Conservation (phyloP, 64 coral and sea anemone genomes). For the Dendronephthya gigantea region DNA sequence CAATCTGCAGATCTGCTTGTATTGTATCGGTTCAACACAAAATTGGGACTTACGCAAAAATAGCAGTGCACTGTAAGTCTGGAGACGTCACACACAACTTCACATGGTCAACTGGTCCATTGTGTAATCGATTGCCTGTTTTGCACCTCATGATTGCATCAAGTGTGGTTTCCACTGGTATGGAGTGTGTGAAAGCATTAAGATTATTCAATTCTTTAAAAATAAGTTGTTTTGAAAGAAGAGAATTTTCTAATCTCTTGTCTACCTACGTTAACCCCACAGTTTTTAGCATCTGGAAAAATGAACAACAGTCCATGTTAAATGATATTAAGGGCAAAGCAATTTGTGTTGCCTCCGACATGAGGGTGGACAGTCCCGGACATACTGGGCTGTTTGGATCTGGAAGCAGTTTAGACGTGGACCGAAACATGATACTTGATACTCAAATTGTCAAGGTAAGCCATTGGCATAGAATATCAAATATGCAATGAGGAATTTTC, state of each 20-base stretch:
- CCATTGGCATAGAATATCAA: background rate
- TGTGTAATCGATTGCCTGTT: background rate
- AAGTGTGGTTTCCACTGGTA: background rate
- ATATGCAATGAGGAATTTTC: background rate
- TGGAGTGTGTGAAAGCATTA: background rate
- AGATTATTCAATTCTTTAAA: background rate
- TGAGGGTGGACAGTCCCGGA: conserved; percentile 18
- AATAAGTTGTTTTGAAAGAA: background rate
- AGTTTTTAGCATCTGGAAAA: conserved; percentile 9
- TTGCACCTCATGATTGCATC: background rate
- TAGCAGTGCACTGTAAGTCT: background rate
- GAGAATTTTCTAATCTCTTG: background rate
- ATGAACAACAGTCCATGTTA: background rate
- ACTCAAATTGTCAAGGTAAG: conserved; percentile 18
- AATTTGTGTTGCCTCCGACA: background rate
- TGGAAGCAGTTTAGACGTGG: conserved; percentile 2
- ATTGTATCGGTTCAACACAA: background rate
- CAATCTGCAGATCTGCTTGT: background rate
- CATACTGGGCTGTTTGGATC: conserved; percentile 12
- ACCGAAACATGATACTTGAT: conserved; percentile 20
- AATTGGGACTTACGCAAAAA: background rate
- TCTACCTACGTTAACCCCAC: background rate
- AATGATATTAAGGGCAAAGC: background rate
- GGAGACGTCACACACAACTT: background rate
- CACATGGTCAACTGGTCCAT: background rate